Percentiles rank a stretch among this genome's conserved stretches.
phyloP scores from a whole-genome alignment of 2,888 invertebrate species.

The Bellardia pandia region DNA sequence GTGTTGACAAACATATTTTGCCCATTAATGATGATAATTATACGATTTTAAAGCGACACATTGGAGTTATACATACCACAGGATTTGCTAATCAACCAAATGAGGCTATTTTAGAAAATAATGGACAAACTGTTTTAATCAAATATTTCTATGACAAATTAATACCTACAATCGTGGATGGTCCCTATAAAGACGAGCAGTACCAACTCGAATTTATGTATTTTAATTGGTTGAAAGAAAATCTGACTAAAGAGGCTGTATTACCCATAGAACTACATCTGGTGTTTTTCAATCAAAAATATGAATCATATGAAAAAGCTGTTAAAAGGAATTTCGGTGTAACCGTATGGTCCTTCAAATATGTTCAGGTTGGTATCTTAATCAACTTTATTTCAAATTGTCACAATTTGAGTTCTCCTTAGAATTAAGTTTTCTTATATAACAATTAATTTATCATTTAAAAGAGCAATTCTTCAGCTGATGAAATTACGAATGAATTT shows the following conservation, averaged over 20 bases:
- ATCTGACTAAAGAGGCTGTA: background rate
- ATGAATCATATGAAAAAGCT: background rate
- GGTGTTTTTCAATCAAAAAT: constrained; percentile 16
- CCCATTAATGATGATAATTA: constrained; percentile 1
- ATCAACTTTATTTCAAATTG: background rate
- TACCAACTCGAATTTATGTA: constrained; percentile 40
- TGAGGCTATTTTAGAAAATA: background rate
- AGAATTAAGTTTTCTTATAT: background rate
- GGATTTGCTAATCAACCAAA: background rate
- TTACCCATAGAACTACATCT: constrained; percentile 31
- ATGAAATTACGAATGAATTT: background rate
- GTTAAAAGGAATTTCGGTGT: constrained; percentile 22
- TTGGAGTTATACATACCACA: background rate
- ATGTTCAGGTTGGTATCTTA: background rate
- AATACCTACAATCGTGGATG: background rate
- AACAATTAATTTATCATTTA: background rate
- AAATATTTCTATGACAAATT: background rate
- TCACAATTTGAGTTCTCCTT: too few relatives aligned
- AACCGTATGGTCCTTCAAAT: constrained; percentile 6
- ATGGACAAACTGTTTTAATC: constrained; percentile 29
- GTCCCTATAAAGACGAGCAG: background rate
- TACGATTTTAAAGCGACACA: background rate
- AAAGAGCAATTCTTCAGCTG: background rate
- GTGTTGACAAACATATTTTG: background rate
- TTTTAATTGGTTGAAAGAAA: constrained; percentile 37